Base-by-base conservation (phyloP, 2,113 vertebrate genomes). In the Chionodraco myersi region DNA sequence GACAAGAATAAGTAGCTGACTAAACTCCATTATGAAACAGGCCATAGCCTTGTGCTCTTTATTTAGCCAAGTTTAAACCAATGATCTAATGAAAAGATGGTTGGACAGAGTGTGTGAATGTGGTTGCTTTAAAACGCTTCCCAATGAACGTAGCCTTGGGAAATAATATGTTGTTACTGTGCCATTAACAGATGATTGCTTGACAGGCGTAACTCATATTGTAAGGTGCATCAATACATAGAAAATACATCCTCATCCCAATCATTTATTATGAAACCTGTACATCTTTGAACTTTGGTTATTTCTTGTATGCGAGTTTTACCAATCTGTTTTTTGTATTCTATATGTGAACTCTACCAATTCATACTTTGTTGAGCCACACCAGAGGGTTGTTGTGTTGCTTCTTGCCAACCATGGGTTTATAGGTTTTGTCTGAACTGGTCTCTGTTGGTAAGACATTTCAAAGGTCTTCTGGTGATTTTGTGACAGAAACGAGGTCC, bases 21-120 rank as follows among this genome's bases (percentile, higher is more conserved):
- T 78, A 81, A 85, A 83, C 68, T 81, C 64, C 64, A 79, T 89
- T 63, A 78, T 81, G 66, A 88, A 80, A 84, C 82, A 87, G 86
- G 56, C 65, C 63, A 62, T 51, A 21, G 45, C 77, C 73, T 88
- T 87, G 86, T 88, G 76, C 60, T 70, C 59, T 77, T 36, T 48
- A 65, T 79, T 64, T 52, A 80, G 61, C 49, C 1, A 1, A 45
- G 21, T 64, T 65, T 64, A 66, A 70, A 84, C 63, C 36, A 64
- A 64, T 81, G 61, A 74, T 65, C 59, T 82, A 65, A 72, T 67
- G 48, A 84, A 69, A 66, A 61, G 49, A 47, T 44, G 26, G 48
- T 56, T 76, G 51, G 68, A 36, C 23, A 13, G 26, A n/a, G 8
- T 59, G 41, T 53, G 56, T 26, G 3, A 23, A 11, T 1, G 23